These are phyloP conservation scores for Magallana ariakensis DNA, from an alignment of 1,140 invertebrate genomes.

Conservation along the genomic window DNA sequence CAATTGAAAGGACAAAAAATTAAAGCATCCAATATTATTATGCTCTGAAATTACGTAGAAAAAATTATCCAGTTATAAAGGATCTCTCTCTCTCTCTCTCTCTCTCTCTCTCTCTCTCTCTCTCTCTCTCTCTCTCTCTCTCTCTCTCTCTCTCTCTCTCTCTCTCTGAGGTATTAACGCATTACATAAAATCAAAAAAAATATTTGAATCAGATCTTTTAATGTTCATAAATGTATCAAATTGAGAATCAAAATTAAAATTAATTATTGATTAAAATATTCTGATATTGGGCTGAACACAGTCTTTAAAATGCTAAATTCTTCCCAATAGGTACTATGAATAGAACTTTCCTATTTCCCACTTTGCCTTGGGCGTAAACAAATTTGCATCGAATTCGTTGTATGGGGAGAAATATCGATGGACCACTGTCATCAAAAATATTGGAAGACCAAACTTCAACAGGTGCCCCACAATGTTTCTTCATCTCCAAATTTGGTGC, in stretches of 20 bases:
- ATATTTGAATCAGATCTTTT: neutral
- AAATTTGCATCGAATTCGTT: slow-evolving; percentile 1
- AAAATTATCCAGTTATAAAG: neutral
- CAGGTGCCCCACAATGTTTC: slow-evolving; percentile 39
- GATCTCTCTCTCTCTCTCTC: too few relatives aligned
- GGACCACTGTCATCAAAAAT: neutral
- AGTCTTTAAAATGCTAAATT: neutral
- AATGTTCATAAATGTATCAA: neutral
- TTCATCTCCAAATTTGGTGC: neutral
- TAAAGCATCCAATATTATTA: neutral
- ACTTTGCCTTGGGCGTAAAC: neutral
- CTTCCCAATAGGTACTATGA: neutral
- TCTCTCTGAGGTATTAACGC: neutral
- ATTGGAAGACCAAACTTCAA: slow-evolving; percentile 27
- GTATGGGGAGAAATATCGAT: neutral
- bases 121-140: neutral
- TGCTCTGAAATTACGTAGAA: neutral
- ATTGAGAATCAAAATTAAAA: neutral
- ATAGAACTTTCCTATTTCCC: neutral
- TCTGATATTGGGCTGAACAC: neutral
- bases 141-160: slow-evolving; percentile 4
- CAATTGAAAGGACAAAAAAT: neutral
- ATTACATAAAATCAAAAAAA: neutral
- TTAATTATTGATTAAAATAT: neutral
- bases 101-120: too few relatives aligned